Evolutionary conservation across 2,113 vertebrate genomes (phyloP), one percentile per base, ranked within the genome.

Genomic region (Stegastes partitus): DNA sequence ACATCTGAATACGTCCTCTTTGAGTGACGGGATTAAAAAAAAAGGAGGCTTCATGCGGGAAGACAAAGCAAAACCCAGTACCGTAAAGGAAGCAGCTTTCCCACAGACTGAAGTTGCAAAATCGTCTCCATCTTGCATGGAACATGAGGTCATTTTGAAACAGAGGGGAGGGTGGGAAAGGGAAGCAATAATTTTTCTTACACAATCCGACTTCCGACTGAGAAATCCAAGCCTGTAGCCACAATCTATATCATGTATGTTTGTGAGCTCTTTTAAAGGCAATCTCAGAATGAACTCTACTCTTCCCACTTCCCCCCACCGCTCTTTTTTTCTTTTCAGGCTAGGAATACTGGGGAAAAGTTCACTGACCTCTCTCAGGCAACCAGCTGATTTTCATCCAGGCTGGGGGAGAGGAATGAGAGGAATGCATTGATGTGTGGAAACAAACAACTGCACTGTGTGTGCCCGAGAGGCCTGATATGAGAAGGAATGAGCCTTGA

Each of bases 361-460:
- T 97, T 97, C 95, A 94, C 85, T 94, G 95, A 96, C 95, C 96
- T 95, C 94, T 95, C 95, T 95, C 92, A 90, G 95, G 96, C 91
- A 92, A 96, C 97, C 97, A 97, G 96, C 96, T 96, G 96, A 97
- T 98, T 96, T 96, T 94, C 74, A 82, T 95, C 94, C 95, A 95
- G 81, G 72, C 78, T 89, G 94, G 94, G 95, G 93, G 93, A 94
- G 92, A 94, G 95, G 96, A 96, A 98, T 98, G 94, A 91, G 88
- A 95, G 95, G 97, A 99, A 99, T 98, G 97, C 94, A 94, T 94
- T 96, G 96, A 96, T 96, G 96, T 96, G 95, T 71, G 92, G 95
- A 96, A 76, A 97, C 96, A 96, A 96, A 96, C 96, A 96, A 94
- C 94, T 91, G 91, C 95, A 92, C 93, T 96, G 95, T 96, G 95